Evolutionary conservation across 2,113 vertebrate genomes (phyloP), one percentile per base, ranked within the genome.

Genomic region (Larimichthys polyactis): DNA sequence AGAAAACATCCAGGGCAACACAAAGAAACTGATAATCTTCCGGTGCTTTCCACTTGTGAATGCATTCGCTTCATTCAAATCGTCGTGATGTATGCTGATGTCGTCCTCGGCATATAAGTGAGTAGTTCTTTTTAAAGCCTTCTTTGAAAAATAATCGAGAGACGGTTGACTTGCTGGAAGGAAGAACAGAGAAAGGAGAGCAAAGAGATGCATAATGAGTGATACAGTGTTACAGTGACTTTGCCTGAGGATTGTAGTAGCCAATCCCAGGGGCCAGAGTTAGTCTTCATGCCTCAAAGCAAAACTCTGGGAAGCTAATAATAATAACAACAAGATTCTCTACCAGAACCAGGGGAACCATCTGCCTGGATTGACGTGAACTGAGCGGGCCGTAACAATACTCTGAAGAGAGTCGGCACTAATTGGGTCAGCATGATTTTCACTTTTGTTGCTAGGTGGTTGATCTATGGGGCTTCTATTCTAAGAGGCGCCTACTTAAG

Each of bases 361-460:
- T 88, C 76, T 86, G 86, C 78, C 71, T 46, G 48, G 65, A 79
- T 51, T 55, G 60, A 62, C 81, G 69, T 72, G 66, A 87, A 71
- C 15, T 54, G 58, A 73, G 44, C 44, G 40, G 74, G 55, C 78
- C 22, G 48, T 36, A 82, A 84, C 46, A 58, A 84, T 79, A 67
- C 79, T 89, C 88, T 82, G 48, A 65, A 54, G 83, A 85, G 78
- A 89, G 74, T 79, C 51, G 17, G 70, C 68, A 51, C 71, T 89
- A 91, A 92, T 93, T 92, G 88, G 89, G 89, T 92, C 90, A 78
- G 83, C 86, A 55, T 81, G 84, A 90, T 85, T 84, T 91, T 90
- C 68, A 79, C 80, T 93, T 82, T 85, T 85, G 83, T 85, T 83
- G 79, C 75, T 67, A 74, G 83, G 82, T 89, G 90, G 79, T 83